phyloP scores from a whole-genome alignment of 23 tunicate species.

The Styela clava region DNA sequence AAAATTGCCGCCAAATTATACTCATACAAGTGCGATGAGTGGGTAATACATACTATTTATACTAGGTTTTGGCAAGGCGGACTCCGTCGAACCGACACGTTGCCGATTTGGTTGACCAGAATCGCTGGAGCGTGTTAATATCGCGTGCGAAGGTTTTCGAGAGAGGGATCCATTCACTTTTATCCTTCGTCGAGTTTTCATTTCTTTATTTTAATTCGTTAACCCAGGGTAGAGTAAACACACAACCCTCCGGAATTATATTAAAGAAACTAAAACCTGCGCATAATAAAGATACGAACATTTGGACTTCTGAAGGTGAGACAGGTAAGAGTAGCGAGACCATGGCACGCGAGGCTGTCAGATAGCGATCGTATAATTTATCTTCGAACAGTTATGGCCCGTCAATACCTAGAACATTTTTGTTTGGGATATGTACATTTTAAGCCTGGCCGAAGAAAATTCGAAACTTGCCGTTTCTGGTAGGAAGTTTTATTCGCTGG shows the following conservation, averaged over 20 bases:
- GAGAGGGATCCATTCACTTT: background rate
- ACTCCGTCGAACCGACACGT: background rate
- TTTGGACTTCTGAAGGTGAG: background rate
- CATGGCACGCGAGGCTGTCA: background rate
- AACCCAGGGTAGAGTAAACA: background rate
- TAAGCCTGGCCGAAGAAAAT: no score
- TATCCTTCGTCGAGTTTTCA: background rate
- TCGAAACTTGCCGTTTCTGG: no score
- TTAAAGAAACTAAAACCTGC: background rate
- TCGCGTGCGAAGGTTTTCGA: background rate
- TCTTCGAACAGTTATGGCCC: background rate
- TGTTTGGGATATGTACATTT: no score
- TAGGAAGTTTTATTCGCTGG: no score
- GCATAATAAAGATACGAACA: background rate
- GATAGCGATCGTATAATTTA: background rate
- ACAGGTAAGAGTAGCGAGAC: background rate
- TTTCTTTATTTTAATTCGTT: background rate
- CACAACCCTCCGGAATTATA: background rate
- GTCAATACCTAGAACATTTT: no score
- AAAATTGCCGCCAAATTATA: no score
- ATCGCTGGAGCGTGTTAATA: background rate
- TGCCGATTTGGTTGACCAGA: background rate
- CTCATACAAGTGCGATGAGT: background rate
- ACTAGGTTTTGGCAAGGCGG: background rate
- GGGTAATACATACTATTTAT: background rate